Conservation (phyloP, 64 coral and sea anemone genomes). For the Cladopsammia gracilis region DNA sequence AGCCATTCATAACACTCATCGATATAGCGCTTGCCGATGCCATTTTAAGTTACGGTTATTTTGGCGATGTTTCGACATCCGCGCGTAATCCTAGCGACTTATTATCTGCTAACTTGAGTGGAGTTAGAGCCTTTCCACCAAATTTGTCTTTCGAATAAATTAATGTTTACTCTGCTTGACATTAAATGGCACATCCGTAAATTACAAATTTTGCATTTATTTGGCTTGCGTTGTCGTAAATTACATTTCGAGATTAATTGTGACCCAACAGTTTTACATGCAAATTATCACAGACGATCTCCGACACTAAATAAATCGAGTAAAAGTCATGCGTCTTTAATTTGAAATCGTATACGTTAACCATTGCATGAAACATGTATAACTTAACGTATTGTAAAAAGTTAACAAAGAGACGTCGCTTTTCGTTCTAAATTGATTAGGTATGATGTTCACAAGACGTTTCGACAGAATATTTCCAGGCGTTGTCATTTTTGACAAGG, state of each 20-base stretch:
- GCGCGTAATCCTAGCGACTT: not conserved
- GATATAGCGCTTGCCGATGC: not conserved
- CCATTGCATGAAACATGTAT: no score
- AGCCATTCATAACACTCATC: not conserved
- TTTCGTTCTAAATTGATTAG: no score
- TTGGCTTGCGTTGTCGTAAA: not conserved
- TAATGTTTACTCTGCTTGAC: not conserved
- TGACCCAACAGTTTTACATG: not conserved
- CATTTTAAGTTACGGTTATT: not conserved
- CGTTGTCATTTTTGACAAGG: not conserved
- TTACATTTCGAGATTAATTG: not conserved
- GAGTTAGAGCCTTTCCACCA: not conserved
- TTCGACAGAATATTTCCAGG: not conserved
- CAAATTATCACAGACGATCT: not conserved
- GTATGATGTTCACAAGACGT: not conserved
- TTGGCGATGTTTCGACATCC: not conserved
- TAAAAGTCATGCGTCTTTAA: no score
- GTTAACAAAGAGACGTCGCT: no score
- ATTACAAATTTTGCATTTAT: conserved; percentile 39
- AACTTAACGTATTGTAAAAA: no score
- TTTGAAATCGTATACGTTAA: no score
- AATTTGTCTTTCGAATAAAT: conserved; percentile 1
- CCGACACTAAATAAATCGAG: no score
- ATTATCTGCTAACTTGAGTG: not conserved
- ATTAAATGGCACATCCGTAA: not conserved